Percentiles rank a stretch among this genome's conserved stretches.
phyloP scores from a whole-genome alignment of 1,140 invertebrate species.

The Drosophila littoralis region DNA sequence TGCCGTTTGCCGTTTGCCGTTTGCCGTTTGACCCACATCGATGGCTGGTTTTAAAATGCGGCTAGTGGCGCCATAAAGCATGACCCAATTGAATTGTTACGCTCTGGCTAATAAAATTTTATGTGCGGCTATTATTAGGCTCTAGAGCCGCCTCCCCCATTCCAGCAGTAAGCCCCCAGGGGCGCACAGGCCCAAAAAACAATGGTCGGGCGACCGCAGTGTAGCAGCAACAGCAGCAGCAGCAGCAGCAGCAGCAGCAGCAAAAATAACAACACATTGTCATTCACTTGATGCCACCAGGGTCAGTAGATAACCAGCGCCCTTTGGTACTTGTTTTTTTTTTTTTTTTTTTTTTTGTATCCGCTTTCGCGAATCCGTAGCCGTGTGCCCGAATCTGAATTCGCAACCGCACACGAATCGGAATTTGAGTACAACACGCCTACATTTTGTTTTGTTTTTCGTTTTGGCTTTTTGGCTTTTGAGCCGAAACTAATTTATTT shows the following conservation, averaged over 20 bases:
- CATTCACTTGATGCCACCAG: constrained; percentile 10
- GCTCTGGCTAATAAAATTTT: constrained; percentile 77
- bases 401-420: constrained; percentile 16
- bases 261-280: constrained; percentile 32
- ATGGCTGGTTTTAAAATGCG: constrained; percentile 32
- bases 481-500: constrained; percentile 78
- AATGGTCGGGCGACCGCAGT: constrained; percentile 3
- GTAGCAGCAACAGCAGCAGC: background rate
- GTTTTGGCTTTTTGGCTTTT: constrained; percentile 41
- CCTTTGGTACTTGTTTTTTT: constrained; percentile 19
- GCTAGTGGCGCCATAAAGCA: constrained; percentile 66
- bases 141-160: constrained; percentile 21
- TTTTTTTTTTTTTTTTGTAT: constrained; percentile 7
- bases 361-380: constrained; percentile 1
- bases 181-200: background rate
- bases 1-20: constrained; percentile 49
- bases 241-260: background rate
- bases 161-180: background rate
- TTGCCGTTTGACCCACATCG: constrained; percentile 62
- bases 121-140: constrained; percentile 80
- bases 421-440: constrained; percentile 2
- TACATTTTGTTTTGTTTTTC: constrained; percentile 36
- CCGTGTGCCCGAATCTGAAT: constrained; percentile 7
- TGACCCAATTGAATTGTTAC: constrained; percentile 82
- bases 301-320: background rate